A percentile compares a stretch with the other conserved stretches of the same genome.
These are phyloP conservation scores for Paelopatides confundens DNA, from an alignment of 53 echinoderm and acorn worm genomes.

Conservation along the genomic window DNA sequence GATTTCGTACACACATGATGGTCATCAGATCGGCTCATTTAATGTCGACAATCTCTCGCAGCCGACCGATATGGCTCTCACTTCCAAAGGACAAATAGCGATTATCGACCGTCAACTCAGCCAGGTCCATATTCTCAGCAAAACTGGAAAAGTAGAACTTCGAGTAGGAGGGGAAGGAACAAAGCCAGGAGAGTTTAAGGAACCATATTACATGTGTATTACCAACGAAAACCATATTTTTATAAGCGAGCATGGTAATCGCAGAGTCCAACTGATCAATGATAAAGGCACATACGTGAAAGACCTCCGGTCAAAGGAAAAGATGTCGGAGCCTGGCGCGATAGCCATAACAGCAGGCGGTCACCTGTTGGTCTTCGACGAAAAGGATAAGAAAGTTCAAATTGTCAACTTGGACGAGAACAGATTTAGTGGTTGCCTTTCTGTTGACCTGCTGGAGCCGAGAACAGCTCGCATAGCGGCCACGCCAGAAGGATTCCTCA, in stretches of 20 bases:
- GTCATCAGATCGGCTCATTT: slow-evolving; percentile 59
- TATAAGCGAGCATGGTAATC: slow-evolving; percentile 84
- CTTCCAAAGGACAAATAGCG: slow-evolving; percentile 71
- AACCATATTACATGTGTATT: slow-evolving; percentile 83
- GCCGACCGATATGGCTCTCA: slow-evolving; percentile 85
- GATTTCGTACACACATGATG: slow-evolving; percentile 75
- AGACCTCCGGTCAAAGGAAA: slow-evolving; percentile 77
- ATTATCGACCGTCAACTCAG: slow-evolving; percentile 82
- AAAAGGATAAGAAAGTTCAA: slow-evolving; percentile 74
- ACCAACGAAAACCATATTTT: slow-evolving; percentile 78
- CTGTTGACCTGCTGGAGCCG: slow-evolving; percentile 74
- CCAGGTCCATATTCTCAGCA: slow-evolving; percentile 69
- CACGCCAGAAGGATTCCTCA: slow-evolving; percentile 77
- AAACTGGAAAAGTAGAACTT: slow-evolving; percentile 63
- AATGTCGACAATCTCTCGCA: slow-evolving; percentile 72
- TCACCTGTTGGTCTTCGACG: slow-evolving; percentile 86
- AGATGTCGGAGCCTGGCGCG: slow-evolving; percentile 82
- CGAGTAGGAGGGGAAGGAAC: slow-evolving; percentile 80
- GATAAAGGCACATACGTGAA: slow-evolving; percentile 69
- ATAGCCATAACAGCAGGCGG: slow-evolving; percentile 81
- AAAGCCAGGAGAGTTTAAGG: slow-evolving; percentile 84
- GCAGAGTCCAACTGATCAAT: slow-evolving; percentile 81
- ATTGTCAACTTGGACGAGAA: slow-evolving; percentile 84
- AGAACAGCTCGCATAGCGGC: slow-evolving; percentile 80
- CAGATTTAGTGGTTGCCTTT: slow-evolving; percentile 70